These are phyloP conservation scores for Meloidogyne hapla DNA, from an alignment of 1,140 invertebrate species.

Conservation along the genomic window DNA sequence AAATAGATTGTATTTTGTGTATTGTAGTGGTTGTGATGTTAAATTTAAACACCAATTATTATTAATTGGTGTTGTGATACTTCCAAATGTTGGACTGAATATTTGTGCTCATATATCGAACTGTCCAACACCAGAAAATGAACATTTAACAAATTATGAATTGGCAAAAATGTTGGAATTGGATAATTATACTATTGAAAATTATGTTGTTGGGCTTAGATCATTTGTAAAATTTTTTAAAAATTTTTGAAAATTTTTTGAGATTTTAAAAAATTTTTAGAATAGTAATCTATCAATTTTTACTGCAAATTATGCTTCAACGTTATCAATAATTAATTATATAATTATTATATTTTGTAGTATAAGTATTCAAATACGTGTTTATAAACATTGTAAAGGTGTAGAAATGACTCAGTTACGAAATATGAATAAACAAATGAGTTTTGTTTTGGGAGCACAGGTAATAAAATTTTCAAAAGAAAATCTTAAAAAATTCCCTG, in stretches of 20 bases:
- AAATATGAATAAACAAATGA: not conserved
- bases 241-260: not conserved
- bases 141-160: not conserved
- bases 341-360: constrained; percentile 1
- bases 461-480: too few relatives aligned
- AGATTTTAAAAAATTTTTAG: not conserved
- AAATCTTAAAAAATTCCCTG: too few relatives aligned
- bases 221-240: not conserved
- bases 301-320: not conserved
- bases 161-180: not conserved
- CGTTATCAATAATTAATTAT: constrained; percentile 2
- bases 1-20: too few relatives aligned
- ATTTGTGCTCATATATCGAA: not conserved
- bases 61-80: not conserved
- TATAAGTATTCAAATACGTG: not conserved
- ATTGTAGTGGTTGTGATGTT: not conserved
- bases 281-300: not conserved
- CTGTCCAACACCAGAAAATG: not conserved
- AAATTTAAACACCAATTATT: constrained; percentile 2
- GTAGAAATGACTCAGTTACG: not conserved
- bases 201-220: not conserved
- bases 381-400: not conserved
- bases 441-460: not conserved
- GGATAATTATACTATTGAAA: not conserved
- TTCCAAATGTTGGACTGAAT: too few relatives aligned